Percentiles rank a stretch among this genome's conserved stretches.
Evolutionary conservation across 2,113 vertebrate genomes (phyloP).

Genomic region (Labeo catla): DNA sequence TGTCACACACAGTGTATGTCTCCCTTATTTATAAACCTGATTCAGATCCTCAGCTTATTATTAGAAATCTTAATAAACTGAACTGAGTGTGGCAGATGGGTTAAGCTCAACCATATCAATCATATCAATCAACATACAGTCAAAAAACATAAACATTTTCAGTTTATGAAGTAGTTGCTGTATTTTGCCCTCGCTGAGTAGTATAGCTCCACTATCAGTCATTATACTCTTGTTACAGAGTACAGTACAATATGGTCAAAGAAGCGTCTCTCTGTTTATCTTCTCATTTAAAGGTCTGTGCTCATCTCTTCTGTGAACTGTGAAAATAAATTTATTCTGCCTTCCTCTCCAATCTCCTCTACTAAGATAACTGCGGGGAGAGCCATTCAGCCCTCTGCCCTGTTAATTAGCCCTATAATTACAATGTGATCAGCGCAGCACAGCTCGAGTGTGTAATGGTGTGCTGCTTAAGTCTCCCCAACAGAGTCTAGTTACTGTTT

Average conservation of each 20-base stretch:
- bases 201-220: background rate
- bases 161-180: background rate
- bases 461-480: slow-evolving; percentile 10
- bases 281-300: slow-evolving; percentile 38
- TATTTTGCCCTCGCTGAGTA: background rate
- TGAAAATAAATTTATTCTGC: background rate
- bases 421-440: slow-evolving; percentile 29
- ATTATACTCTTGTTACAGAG: background rate
- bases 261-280: slow-evolving; percentile 16
- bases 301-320: slow-evolving; percentile 23
- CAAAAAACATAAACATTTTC: background rate
- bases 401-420: slow-evolving; percentile 56
- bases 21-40: background rate
- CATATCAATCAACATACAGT: slow-evolving; percentile 3
- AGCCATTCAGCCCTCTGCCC: slow-evolving; percentile 45
- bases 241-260: background rate
- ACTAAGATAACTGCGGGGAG: slow-evolving; percentile 25
- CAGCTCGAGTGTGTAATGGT: slow-evolving; percentile 32
- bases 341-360: background rate
- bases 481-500: background rate
- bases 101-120: background rate
- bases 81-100: background rate
- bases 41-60: background rate
- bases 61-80: background rate
- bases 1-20: background rate